phyloP scores from a whole-genome alignment of 2,888 invertebrate genomes.

The Lycocerus yunnanus region DNA sequence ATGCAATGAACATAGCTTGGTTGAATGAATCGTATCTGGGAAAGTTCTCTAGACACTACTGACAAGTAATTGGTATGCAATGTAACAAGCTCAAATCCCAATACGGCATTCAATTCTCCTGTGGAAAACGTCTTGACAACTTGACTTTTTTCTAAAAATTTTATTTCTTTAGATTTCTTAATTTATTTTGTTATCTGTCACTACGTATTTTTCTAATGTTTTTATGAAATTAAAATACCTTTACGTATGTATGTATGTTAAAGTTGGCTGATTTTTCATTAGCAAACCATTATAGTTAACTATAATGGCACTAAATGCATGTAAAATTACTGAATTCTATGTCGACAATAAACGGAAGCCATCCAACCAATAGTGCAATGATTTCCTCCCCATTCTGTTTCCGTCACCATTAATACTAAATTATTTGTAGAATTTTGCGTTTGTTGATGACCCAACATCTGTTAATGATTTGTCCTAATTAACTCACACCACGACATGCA shows the following conservation, averaged over 20 bases:
- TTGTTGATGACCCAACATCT: constrained; percentile 53
- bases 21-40: no score
- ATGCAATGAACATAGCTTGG: no score
- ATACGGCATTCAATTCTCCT: background rate
- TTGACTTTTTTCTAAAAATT: no score
- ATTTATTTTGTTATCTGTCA: no score
- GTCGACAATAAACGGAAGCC: constrained; percentile 45
- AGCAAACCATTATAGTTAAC: constrained; percentile 8
- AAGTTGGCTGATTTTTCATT: background rate
- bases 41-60: no score
- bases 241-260: background rate
- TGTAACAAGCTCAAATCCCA: no score
- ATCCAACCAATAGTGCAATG: constrained; percentile 51
- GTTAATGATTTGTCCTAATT: constrained; percentile 59
- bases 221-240: no score
- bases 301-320: constrained; percentile 41
- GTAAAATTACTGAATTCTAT: constrained; percentile 3
- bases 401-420: constrained; percentile 55
- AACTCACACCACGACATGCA: constrained; percentile 45
- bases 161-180: background rate
- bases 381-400: constrained; percentile 54
- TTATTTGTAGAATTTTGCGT: constrained; percentile 56
- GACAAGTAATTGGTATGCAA: no score
- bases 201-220: no score
- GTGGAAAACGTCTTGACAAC: background rate